A percentile compares a stretch with the other conserved stretches of the same genome.
phyloP scores from a whole-genome alignment of 2,113 vertebrate species.

The Sciurus niger region DNA sequence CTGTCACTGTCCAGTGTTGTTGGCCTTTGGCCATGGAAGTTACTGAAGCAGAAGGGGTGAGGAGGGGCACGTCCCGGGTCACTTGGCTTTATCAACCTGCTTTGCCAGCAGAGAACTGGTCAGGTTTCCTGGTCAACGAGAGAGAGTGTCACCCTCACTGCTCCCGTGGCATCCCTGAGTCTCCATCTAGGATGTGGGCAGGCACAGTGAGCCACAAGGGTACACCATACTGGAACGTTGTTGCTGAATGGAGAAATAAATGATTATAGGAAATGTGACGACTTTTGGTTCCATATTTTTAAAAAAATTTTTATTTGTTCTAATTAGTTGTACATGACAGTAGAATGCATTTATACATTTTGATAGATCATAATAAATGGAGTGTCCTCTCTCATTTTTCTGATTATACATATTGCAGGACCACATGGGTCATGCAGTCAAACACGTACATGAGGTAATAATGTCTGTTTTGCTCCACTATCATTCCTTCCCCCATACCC shows the following conservation, averaged over 20 bases:
- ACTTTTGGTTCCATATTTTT: too few relatives aligned
- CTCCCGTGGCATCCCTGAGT: background rate
- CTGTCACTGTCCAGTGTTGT: background rate
- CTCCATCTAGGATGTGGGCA: fast-evolving
- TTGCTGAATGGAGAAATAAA: background rate
- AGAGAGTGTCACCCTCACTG: fast-evolving
- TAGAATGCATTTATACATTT: too few relatives aligned
- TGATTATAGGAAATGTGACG: background rate
- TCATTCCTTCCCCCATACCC: too few relatives aligned
- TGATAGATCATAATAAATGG: too few relatives aligned
- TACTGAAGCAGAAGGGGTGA: background rate
- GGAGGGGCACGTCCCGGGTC: background rate
- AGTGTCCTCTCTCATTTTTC: too few relatives aligned
- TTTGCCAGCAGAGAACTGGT: background rate
- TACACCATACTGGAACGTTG: fast-evolving
- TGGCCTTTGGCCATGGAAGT: background rate
- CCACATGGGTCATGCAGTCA: too few relatives aligned
- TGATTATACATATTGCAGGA: too few relatives aligned
- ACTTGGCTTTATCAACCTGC: constrained; percentile 39
- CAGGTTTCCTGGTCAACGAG: background rate
- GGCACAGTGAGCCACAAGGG: background rate
- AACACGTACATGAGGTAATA: too few relatives aligned
- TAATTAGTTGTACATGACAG: too few relatives aligned
- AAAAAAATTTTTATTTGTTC: too few relatives aligned
- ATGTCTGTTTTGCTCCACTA: too few relatives aligned